These are phyloP conservation scores for Cyrtodaria siliqua DNA, from an alignment of 2,888 invertebrate species.

Conservation along the genomic window DNA sequence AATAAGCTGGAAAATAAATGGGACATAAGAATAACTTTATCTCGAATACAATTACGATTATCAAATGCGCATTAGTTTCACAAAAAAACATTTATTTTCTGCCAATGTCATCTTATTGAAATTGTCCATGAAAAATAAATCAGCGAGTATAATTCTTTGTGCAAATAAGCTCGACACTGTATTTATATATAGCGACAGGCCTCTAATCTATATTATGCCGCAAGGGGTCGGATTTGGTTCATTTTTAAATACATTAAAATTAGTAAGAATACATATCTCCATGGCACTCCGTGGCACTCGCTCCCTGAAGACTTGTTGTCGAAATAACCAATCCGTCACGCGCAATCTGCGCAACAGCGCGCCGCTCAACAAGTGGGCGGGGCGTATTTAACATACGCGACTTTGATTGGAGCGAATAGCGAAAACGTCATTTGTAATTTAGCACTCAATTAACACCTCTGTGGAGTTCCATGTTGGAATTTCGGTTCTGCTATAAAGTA, in stretches of 20 bases:
- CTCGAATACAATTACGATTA: too few species aligned
- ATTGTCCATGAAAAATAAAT: slow-evolving; percentile 30
- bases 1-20: too few species aligned
- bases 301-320: slow-evolving; percentile 53
- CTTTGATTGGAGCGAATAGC: slow-evolving; percentile 20
- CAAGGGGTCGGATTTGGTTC: slow-evolving; percentile 16
- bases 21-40: too few species aligned
- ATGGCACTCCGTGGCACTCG: slow-evolving; percentile 44
- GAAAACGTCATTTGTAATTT: slow-evolving; percentile 54
- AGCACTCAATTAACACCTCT: slow-evolving; percentile 54
- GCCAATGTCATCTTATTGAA: slow-evolving; percentile 30
- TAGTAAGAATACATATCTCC: slow-evolving; percentile 4
- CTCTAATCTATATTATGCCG: slow-evolving; percentile 5
- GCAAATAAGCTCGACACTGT: slow-evolving; percentile 4
- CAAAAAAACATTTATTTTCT: too few species aligned
- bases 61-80: too few species aligned
- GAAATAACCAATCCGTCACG: slow-evolving; percentile 59
- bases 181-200: slow-evolving; percentile 21
- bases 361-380: slow-evolving; percentile 53
- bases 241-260: slow-evolving; percentile 26
- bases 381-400: slow-evolving; percentile 1
- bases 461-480: slow-evolving; percentile 27
- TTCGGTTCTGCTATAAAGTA: slow-evolving; percentile 46
- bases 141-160: slow-evolving; percentile 13
- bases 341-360: slow-evolving; percentile 31